Percentiles rank a stretch among this genome's conserved stretches.
Evolutionary conservation across 2,888 invertebrate genomes (phyloP).

Genomic region (Standfussiana lucernea): DNA sequence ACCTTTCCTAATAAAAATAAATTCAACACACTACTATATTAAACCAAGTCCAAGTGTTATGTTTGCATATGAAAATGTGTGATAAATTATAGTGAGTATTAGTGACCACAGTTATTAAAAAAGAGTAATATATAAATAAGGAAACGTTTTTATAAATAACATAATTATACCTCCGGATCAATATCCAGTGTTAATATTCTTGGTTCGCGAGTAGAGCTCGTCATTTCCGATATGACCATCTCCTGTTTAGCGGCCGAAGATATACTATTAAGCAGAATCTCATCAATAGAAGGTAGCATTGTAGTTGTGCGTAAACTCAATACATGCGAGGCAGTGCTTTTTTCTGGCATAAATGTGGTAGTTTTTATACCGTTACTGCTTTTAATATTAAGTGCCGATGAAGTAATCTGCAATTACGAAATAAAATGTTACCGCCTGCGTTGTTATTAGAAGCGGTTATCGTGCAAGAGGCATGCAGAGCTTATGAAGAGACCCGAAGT

Average conservation of each 20-base stretch:
- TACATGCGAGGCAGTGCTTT: slow-evolving; percentile 91
- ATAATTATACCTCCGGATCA: slow-evolving; percentile 91
- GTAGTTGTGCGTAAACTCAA: slow-evolving; percentile 90
- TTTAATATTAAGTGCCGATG: slow-evolving; percentile 89
- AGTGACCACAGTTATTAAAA: slow-evolving; percentile 62
- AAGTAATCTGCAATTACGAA: slow-evolving; percentile 89
- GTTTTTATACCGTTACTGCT: slow-evolving; percentile 87
- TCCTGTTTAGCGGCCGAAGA: slow-evolving; percentile 91
- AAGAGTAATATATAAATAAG: slow-evolving; percentile 70
- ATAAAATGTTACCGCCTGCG: slow-evolving; percentile 85
- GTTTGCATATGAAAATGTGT: slow-evolving; percentile 63
- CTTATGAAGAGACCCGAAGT: slow-evolving; percentile 73
- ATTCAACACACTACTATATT: slow-evolving; percentile 59
- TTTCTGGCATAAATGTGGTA: slow-evolving; percentile 87
- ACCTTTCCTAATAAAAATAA: slow-evolving; percentile 71
- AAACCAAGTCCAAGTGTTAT: slow-evolving; percentile 67
- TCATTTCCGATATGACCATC: slow-evolving; percentile 89
- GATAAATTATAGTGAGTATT: slow-evolving; percentile 61
- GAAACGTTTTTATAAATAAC: slow-evolving; percentile 78
- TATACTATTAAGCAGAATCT: slow-evolving; percentile 91
- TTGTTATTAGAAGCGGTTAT: slow-evolving; percentile 79
- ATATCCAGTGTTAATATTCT: slow-evolving; percentile 91
- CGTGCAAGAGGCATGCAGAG: slow-evolving; percentile 82
- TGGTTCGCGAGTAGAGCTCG: slow-evolving; percentile 89
- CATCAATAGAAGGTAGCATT: slow-evolving; percentile 91